phyloP scores from a whole-genome alignment of 2,797 vertebrate genomes.

The Cyclopterus lumpus region DNA sequence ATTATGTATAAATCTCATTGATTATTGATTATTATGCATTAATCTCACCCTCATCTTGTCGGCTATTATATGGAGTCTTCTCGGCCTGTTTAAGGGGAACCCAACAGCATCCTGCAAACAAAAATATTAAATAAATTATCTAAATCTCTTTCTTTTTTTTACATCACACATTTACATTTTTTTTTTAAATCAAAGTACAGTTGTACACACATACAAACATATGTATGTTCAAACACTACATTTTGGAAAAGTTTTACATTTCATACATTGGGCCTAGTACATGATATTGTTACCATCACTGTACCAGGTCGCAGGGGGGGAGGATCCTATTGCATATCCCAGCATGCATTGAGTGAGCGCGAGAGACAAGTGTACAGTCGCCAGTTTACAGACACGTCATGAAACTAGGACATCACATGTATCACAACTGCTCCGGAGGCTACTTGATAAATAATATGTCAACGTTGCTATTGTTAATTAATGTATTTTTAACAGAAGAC shows the following conservation, averaged over 20 bases:
- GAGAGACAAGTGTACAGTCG: neutral
- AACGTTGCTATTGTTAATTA: neutral
- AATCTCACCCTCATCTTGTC: constrained; percentile 8
- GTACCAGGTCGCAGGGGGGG: rapidly evolving
- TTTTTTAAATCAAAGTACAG: neutral
- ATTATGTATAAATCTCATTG: neutral
- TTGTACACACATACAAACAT: neutral
- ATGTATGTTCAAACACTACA: neutral
- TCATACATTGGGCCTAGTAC: neutral
- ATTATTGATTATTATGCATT: neutral
- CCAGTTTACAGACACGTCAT: neutral
- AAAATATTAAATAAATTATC: neutral
- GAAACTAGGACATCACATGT: no score
- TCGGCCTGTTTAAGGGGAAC: neutral
- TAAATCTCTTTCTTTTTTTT: no score
- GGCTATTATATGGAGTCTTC: neutral
- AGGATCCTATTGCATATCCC: neutral
- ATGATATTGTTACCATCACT: neutral
- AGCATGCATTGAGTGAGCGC: neutral
- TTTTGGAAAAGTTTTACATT: neutral
- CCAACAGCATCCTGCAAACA: neutral
- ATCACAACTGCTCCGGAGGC: neutral
- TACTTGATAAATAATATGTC: neutral
- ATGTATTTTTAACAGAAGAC: neutral
- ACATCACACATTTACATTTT: neutral